A percentile compares a stretch with the other conserved stretches of the same genome.
Evolutionary conservation across 1,140 invertebrate genomes (phyloP).

Genomic region (Cepaea nemoralis): DNA sequence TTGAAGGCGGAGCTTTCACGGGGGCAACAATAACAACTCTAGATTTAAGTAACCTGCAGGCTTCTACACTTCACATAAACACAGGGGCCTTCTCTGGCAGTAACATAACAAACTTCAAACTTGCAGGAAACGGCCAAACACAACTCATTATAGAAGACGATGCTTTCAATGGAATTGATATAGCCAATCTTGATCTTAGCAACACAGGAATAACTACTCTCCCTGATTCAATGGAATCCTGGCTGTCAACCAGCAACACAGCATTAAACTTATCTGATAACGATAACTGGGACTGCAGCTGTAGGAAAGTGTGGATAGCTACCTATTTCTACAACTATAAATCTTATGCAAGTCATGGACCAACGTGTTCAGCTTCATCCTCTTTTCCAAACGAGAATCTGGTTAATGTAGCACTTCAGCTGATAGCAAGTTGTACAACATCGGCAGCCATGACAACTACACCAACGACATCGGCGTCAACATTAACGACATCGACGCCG

Average conservation of each 20-base stretch:
- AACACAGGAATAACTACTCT: slow-evolving; percentile 40
- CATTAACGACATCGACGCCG: slow-evolving; percentile 13
- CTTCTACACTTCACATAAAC: too few species aligned
- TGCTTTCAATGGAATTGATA: too few species aligned
- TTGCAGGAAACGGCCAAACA: too few species aligned
- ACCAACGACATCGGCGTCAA: neutral
- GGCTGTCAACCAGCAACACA: slow-evolving; percentile 39
- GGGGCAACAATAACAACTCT: neutral
- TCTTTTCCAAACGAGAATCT: neutral
- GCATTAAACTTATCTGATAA: slow-evolving; percentile 31
- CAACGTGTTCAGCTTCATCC: slow-evolving; percentile 18
- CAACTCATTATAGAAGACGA: too few species aligned
- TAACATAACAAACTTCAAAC: too few species aligned
- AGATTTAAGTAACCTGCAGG: neutral
- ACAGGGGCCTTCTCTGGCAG: too few species aligned
- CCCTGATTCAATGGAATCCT: slow-evolving; percentile 44
- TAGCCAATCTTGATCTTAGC: neutral
- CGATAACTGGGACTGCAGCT: slow-evolving; percentile 53
- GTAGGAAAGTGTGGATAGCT: slow-evolving; percentile 54
- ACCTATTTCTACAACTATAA: slow-evolving; percentile 34
- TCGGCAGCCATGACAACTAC: slow-evolving; percentile 34
- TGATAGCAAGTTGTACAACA: slow-evolving; percentile 27
- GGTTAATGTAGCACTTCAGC: neutral
- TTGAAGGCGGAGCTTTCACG: neutral
- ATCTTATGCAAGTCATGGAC: neutral